A percentile compares a stretch with the other conserved stretches of the same genome.
Evolutionary conservation across 2,888 invertebrate species (phyloP).

Genomic region (Drosophila maculinotata): DNA sequence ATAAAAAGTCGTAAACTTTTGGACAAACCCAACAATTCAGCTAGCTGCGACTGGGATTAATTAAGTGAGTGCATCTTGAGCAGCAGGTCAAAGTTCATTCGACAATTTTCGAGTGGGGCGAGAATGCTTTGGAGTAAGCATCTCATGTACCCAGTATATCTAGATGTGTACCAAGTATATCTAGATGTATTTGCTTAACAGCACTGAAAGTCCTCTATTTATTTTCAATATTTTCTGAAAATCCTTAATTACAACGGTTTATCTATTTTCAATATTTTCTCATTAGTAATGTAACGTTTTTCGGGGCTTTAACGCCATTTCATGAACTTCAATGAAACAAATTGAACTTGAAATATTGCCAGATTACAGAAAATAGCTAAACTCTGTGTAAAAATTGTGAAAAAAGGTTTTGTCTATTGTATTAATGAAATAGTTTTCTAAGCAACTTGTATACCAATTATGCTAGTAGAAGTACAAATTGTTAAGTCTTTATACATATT

Average conservation of each 20-base stretch:
- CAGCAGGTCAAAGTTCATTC: slow-evolving; percentile 38
- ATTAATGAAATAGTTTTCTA: too few relatives aligned
- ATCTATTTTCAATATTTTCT: background rate
- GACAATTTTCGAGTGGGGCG: background rate
- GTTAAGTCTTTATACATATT: too few relatives aligned
- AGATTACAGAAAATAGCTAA: too few relatives aligned
- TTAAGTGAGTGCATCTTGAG: slow-evolving; percentile 55
- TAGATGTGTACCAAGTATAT: background rate
- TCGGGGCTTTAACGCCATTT: too few relatives aligned
- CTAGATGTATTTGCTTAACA: background rate
- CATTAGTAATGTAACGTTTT: background rate
- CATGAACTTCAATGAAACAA: too few relatives aligned
- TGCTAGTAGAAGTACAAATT: too few relatives aligned
- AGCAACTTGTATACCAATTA: too few relatives aligned
- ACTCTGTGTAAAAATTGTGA: too few relatives aligned
- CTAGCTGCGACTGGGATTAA: slow-evolving; percentile 35
- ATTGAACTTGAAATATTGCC: too few relatives aligned
- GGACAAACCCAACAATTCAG: slow-evolving; percentile 34
- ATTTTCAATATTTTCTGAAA: background rate
- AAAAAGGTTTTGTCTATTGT: too few relatives aligned
- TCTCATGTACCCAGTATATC: background rate
- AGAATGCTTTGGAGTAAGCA: slow-evolving; percentile 2
- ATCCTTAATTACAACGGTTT: too few relatives aligned
- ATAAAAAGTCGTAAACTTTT: slow-evolving; percentile 72
- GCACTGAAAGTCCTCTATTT: background rate